A percentile compares a stretch with the other conserved stretches of the same genome.
These are phyloP conservation scores for Glossophaga mutica DNA, from an alignment of 2,797 vertebrate species.

Conservation along the genomic window DNA sequence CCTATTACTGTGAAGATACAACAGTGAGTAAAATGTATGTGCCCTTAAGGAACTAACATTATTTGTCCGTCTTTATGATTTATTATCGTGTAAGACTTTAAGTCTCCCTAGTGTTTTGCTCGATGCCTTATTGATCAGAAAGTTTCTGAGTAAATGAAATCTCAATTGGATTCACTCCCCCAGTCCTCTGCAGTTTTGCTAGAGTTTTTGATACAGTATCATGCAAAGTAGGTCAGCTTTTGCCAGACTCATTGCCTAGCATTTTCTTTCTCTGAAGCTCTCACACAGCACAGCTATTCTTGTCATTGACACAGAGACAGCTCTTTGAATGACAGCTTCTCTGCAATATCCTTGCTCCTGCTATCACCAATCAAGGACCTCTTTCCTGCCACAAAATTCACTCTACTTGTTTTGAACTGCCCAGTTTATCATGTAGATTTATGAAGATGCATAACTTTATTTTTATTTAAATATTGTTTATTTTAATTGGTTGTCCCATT, in stretches of 20 bases:
- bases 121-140: neutral
- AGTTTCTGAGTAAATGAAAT: conserved; percentile 22
- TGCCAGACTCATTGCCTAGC: neutral
- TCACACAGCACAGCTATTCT: conserved; percentile 24
- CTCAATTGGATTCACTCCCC: neutral
- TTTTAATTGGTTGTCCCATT: neutral
- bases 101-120: neutral
- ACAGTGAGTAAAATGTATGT: neutral
- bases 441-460: neutral
- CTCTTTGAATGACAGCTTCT: neutral
- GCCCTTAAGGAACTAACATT: neutral
- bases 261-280: neutral
- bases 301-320: neutral
- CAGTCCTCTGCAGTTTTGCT: neutral
- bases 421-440: neutral
- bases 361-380: neutral
- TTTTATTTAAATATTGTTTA: neutral
- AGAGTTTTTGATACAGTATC: neutral
- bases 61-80: neutral
- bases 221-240: conserved; percentile 65
- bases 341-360: neutral
- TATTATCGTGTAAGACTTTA: neutral
- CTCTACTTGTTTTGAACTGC: neutral
- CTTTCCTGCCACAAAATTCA: neutral
- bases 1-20: neutral